Evolutionary conservation across 2,797 vertebrate genomes (phyloP).

Genomic region (Lates japonicus): DNA sequence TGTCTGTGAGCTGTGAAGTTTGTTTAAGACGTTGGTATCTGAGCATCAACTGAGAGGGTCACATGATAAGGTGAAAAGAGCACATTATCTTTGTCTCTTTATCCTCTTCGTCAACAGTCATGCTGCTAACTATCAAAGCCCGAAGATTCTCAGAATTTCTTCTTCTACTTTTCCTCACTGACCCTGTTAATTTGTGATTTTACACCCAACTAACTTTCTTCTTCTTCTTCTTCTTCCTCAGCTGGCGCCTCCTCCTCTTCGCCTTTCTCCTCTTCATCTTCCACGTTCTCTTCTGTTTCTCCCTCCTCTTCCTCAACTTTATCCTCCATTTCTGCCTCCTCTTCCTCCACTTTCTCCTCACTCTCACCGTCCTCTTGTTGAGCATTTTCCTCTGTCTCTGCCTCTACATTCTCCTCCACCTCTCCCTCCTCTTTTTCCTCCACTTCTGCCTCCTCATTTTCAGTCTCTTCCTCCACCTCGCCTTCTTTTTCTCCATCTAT

Average conservation of each 20-base stretch:
- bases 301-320: slow-evolving; percentile 17
- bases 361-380: neutral
- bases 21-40: slow-evolving; percentile 15
- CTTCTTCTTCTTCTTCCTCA: slow-evolving; percentile 36
- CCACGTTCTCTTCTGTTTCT: slow-evolving; percentile 4
- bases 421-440: neutral
- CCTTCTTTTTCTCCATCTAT: neutral
- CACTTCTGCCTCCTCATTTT: slow-evolving; percentile 4
- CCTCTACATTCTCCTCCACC: neutral
- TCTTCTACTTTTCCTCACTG: slow-evolving; percentile 25
- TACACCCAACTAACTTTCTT: slow-evolving; percentile 65
- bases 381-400: neutral
- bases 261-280: slow-evolving; percentile 9
- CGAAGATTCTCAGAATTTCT: neutral
- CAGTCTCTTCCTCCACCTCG: slow-evolving; percentile 3
- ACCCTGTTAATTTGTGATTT: slow-evolving; percentile 34
- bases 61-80: slow-evolving; percentile 21
- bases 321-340: slow-evolving; percentile 21
- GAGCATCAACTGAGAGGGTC: slow-evolving; percentile 29
- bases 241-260: neutral
- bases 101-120: slow-evolving; percentile 7
- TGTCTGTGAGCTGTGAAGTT: slow-evolving; percentile 33
- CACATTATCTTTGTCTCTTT: slow-evolving; percentile 19
- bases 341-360: slow-evolving; percentile 4
- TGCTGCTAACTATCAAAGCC: neutral